These are phyloP conservation scores for Ectropis grisescens DNA, from an alignment of 1,140 invertebrate genomes.

Conservation along the genomic window DNA sequence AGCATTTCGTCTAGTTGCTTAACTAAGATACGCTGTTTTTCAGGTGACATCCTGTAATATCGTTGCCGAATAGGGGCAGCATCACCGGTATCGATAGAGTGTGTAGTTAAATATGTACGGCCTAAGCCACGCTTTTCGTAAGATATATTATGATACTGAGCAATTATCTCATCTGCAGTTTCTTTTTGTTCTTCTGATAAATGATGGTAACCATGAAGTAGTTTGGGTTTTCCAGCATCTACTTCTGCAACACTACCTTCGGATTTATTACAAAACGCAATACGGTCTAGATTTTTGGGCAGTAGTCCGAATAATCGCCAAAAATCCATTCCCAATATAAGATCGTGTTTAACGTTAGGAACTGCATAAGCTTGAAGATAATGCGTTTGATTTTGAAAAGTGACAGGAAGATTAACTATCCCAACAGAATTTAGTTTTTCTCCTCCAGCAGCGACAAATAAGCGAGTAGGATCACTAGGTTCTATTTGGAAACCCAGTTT, in stretches of 20 bases:
- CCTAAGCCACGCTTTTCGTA: not conserved
- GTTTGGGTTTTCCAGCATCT: not conserved
- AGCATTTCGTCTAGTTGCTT: not conserved
- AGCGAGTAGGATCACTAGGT: too few relatives aligned
- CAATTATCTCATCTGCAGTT: not conserved
- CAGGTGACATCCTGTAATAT: not conserved
- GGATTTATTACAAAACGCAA: constrained; percentile 6
- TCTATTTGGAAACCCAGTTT: too few relatives aligned
- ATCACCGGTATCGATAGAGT: not conserved
- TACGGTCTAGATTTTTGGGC: too few relatives aligned
- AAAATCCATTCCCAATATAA: too few relatives aligned
- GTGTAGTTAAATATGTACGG: not conserved
- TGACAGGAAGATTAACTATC: too few relatives aligned
- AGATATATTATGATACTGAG: not conserved
- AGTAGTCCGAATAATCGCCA: too few relatives aligned
- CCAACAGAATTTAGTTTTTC: too few relatives aligned
- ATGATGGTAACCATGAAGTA: constrained; percentile 1
- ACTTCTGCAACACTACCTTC: not conserved
- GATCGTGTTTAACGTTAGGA: too few relatives aligned
- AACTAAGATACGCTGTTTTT: not conserved
- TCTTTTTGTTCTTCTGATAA: not conserved
- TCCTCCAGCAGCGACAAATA: too few relatives aligned
- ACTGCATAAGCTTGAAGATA: not conserved
- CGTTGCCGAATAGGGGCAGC: not conserved
- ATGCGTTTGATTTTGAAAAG: constrained; percentile 1